A percentile compares a stretch with the other conserved stretches of the same genome.
Conservation (phyloP, 2,113 vertebrate species). For the Gasterosteus nipponicus region DNA sequence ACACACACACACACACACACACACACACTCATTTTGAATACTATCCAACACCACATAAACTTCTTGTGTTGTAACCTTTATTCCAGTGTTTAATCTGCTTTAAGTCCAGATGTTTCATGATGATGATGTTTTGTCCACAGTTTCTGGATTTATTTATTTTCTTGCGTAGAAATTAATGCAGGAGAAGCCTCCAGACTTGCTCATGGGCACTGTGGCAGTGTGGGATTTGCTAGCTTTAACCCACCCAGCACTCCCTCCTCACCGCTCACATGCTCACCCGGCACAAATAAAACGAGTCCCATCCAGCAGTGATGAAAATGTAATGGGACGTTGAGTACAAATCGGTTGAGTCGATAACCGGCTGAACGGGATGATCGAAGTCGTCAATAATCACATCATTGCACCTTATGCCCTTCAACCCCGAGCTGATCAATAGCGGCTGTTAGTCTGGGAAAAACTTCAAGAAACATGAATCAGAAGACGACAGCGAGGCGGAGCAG, state of each 20-base stretch:
- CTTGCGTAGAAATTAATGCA: background rate
- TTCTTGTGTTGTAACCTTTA: background rate
- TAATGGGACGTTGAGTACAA: background rate
- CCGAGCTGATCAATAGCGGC: slow-evolving; percentile 19
- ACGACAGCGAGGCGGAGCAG: slow-evolving; percentile 49
- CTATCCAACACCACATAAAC: background rate
- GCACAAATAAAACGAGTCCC: background rate
- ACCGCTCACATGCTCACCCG: slow-evolving; percentile 1
- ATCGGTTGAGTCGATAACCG: background rate
- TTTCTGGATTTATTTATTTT: background rate
- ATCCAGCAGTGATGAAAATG: background rate
- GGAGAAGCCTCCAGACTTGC: slow-evolving; percentile 1
- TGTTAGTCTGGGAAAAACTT: slow-evolving; percentile 2
- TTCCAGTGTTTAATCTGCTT: slow-evolving; percentile 15
- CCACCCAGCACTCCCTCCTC: background rate
- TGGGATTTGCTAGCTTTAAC: background rate
- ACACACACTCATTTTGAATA: background rate
- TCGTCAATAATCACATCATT: background rate
- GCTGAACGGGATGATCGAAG: background rate
- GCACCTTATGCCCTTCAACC: background rate
- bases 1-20: slow-evolving; percentile 9
- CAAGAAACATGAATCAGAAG: slow-evolving; percentile 5
- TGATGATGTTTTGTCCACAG: background rate
- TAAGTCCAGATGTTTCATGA: background rate
- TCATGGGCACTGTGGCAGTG: slow-evolving; percentile 4